Evolutionary conservation across 2,888 invertebrate species (phyloP).

Genomic region (Cephonodes hylas): DNA sequence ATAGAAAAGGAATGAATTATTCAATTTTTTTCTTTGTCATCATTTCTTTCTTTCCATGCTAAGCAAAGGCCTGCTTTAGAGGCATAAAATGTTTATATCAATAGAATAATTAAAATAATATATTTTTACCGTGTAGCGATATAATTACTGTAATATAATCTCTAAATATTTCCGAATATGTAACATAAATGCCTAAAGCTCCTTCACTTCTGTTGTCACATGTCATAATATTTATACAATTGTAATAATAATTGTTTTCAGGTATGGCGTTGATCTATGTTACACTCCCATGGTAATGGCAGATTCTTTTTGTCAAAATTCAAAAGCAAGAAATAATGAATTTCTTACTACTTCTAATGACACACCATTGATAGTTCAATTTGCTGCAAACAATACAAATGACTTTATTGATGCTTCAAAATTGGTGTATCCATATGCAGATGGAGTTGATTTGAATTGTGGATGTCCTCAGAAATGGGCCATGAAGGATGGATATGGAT

Average conservation of each 20-base stretch:
- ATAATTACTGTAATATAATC: no score
- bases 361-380: conserved; percentile 94
- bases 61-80: no score
- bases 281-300: conserved; percentile 99
- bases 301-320: conserved; percentile 94
- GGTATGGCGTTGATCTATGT: conserved; percentile 92
- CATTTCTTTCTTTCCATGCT: no score
- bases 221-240: not conserved
- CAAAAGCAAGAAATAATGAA: conserved; percentile 91
- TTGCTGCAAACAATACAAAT: conserved; percentile 92
- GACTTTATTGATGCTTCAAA: conserved; percentile 94
- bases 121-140: no score
- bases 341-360: conserved; percentile 89
- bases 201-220: no score
- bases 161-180: no score
- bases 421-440: conserved; percentile 90
- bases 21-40: no score
- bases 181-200: no score
- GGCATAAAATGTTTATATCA: no score
- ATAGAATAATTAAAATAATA: no score
- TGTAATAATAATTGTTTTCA: conserved; percentile 58
- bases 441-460: conserved; percentile 98
- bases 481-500: conserved; percentile 93
- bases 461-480: conserved; percentile 99
- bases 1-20: no score